Evolutionary conservation across 2,797 vertebrate species (phyloP), one percentile per base, ranked within the genome.

Genomic region (Cirrhinus molitorella): DNA sequence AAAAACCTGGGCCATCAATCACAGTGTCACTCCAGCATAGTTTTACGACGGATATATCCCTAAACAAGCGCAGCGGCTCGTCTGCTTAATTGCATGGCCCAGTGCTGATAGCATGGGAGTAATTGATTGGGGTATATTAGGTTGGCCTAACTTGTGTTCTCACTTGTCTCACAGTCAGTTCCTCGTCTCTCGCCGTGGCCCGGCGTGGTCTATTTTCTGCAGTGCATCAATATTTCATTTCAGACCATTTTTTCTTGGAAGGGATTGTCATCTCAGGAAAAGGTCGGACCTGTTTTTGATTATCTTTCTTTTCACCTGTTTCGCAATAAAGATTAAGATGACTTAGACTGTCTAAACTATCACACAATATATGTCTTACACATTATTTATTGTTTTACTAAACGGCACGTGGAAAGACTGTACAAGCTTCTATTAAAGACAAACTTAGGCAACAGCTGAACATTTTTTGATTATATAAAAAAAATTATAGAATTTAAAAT

Each of bases 171-270:
- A 65, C 87, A 87, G 87, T 91, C 88, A 89, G 79, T 87, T 83
- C 45, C 53, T 91, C 87, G 84, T 86, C 78, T 68, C 67, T 90
- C 86, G 83, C 80, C 84, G 80, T 91, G 85, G 90, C 87, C 89
- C 83, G 65, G 89, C 28, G n/a, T 49, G 91, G 88, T 93, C 93
- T 94, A 94, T 95, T 95, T 94, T 93, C 89, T 92, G 91, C 92
- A 84, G 80, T 74, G 76, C 90, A 94, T 95, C 88, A 93, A 94
- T 94, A 93, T 95, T 94, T 95, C 91, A 94, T 93, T 83, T 31
- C 82, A 80, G 91, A 90, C 90, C 91, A 93, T 89, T 94, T 91
- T 89, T 94, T 91, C 90, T 92, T 85, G 45, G 89, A 87, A 81
- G 91, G 68, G 43, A 88, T 90, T 93, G 92, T 91, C 91, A 93